Conservation (phyloP, 2,113 vertebrate genomes). For the Numenius arquata region DNA sequence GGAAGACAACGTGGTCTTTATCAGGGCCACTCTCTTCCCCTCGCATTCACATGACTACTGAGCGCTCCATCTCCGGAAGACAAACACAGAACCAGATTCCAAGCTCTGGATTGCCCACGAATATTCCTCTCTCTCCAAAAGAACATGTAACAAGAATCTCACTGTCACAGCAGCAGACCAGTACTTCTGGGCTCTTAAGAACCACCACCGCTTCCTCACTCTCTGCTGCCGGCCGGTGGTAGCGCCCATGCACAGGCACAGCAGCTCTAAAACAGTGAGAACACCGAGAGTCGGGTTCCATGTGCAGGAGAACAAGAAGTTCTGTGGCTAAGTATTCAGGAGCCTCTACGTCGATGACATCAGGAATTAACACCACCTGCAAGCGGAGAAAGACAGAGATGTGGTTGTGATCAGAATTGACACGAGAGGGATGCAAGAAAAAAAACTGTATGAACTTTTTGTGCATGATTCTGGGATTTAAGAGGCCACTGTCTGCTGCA, state of each 20-base stretch:
- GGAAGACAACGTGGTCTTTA: neutral
- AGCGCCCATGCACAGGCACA: constrained; percentile 86
- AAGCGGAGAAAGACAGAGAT: neutral
- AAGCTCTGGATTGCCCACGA: neutral
- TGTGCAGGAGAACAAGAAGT: constrained; percentile 75
- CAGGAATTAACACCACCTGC: constrained; percentile 79
- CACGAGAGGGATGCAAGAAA: neutral
- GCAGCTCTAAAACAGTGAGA: constrained; percentile 57
- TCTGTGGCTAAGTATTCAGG: constrained; percentile 81
- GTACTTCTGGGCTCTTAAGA: constrained; percentile 77
- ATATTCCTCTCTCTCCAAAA: neutral
- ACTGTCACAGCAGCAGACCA: constrained; percentile 76
- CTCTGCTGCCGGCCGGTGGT: constrained; percentile 77
- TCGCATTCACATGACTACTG: accelerated
- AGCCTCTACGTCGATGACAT: constrained; percentile 81
- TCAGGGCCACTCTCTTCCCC: neutral
- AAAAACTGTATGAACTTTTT: accelerated
- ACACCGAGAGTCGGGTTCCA: constrained; percentile 42
- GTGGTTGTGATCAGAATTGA: accelerated
- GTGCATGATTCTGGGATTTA: neutral
- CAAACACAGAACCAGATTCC: neutral
- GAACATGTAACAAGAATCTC: neutral
- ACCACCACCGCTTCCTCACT: constrained; percentile 17
- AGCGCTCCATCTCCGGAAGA: neutral
- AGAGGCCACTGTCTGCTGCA: neutral